A percentile compares a stretch with the other conserved stretches of the same genome.
phyloP scores from a whole-genome alignment of 1,140 invertebrate species.

The Oncopodura yosiiana region DNA sequence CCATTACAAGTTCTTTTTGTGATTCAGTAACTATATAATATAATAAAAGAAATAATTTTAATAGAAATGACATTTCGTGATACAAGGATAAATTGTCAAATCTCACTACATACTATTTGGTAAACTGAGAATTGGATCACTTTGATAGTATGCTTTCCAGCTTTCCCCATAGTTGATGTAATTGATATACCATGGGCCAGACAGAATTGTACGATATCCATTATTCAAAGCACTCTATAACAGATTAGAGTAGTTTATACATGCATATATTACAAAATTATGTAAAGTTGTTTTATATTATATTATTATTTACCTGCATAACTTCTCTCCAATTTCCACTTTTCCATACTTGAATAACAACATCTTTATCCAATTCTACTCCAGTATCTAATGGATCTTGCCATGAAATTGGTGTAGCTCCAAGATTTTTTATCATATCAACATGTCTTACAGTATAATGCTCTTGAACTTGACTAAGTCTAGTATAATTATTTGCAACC shows the following conservation, averaged over 20 bases:
- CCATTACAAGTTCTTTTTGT: conserved; percentile 53
- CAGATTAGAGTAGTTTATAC: background rate
- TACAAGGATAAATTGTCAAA: background rate
- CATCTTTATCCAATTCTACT: conserved; percentile 51
- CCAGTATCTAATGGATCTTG: conserved; percentile 82
- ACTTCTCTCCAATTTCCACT: conserved; percentile 37
- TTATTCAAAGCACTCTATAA: conserved; percentile 38
- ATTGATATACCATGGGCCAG: conserved; percentile 79
- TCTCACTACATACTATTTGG: conserved; percentile 14
- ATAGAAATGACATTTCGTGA: conserved; percentile 31
- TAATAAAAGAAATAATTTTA: conserved; percentile 33
- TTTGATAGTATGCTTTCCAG: conserved; percentile 65
- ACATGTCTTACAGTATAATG: conserved; percentile 24
- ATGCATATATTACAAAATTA: too few species aligned
- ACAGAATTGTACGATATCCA: conserved; percentile 57
- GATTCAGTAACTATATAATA: conserved; percentile 45
- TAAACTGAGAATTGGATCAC: conserved; percentile 50
- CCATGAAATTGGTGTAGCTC: conserved; percentile 65
- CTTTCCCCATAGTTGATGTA: conserved; percentile 57
- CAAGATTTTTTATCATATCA: conserved; percentile 30
- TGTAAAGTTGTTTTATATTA: background rate
- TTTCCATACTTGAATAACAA: conserved; percentile 65
- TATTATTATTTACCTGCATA: background rate
- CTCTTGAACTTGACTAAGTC: conserved; percentile 15
- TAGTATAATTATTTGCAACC: conserved; percentile 12